These are phyloP conservation scores for Sarcoramphus papa DNA, from an alignment of 2,797 vertebrate species.

Conservation along the genomic window DNA sequence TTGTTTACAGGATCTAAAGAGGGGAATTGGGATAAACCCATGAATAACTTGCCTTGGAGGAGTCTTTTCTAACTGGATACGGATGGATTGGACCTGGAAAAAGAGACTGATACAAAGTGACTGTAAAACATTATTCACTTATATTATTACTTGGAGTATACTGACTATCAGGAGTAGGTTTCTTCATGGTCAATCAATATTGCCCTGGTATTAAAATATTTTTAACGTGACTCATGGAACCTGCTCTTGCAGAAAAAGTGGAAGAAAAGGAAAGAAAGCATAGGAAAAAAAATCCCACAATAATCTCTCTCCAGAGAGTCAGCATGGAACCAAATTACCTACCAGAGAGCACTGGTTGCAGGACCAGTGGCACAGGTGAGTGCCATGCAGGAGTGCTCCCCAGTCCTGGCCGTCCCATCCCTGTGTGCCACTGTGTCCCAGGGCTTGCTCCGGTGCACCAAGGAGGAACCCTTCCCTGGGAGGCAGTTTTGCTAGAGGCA, in stretches of 20 bases:
- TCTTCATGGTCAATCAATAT: slow-evolving; percentile 31
- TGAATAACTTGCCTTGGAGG: slow-evolving; percentile 55
- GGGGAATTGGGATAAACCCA: slow-evolving; percentile 44
- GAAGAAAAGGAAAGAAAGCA: background rate
- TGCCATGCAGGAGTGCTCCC: background rate
- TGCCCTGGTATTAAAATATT: slow-evolving; percentile 18
- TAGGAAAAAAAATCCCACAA: accelerated
- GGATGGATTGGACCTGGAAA: slow-evolving; percentile 35
- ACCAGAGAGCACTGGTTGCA: background rate
- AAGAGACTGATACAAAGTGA: slow-evolving; percentile 35
- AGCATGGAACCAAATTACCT: background rate
- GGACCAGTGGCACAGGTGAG: background rate
- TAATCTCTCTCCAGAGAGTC: background rate
- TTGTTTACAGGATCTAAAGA: slow-evolving; percentile 58
- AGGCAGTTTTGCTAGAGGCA: background rate
- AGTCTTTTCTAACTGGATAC: slow-evolving; percentile 50
- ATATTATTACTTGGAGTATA: slow-evolving; percentile 14
- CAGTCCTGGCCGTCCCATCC: background rate
- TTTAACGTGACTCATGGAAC: background rate
- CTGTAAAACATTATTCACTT: slow-evolving; percentile 41
- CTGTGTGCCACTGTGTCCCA: accelerated
- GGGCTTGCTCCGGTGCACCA: background rate
- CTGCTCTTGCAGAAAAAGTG: background rate
- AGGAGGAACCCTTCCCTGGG: background rate
- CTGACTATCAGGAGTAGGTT: background rate